Evolutionary conservation across 2,888 invertebrate species (phyloP), one percentile per base, ranked within the genome.

Genomic region (Acronicta alni): DNA sequence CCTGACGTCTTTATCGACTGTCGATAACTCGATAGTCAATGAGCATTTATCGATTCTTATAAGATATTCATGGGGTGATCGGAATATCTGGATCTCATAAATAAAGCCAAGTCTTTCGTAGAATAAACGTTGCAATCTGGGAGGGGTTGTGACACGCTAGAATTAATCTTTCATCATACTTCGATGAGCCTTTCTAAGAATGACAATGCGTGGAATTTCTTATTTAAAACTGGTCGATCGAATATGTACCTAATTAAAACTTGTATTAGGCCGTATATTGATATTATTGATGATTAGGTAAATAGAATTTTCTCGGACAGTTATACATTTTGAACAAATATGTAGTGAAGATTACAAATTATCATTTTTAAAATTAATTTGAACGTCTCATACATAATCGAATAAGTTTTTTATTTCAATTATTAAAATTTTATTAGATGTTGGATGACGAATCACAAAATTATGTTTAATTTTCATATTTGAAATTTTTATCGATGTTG

Each of bases 1-100:
- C 65, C 76, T 68, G 66, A 71, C 58, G 60, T 66, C 65, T 72
- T 59, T 57, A 63, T 75, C 72, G 61, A 68, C 57, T 64, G 66
- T 53, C 64, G 57, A 66, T 38, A 69, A 55, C 55, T 68, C 62
- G 23, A 74, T 68, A 69, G 56, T 67, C 78, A 71, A 76, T 75
- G 69, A 79, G 66, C 71, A 67, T 72, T 82, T 74, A 75, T 76
- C 77, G 75, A 72, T 76, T 58, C 64, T 67, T 67, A 67, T 77
- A 67, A 69, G 47, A 72, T 75, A 76, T 76, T 75, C 76, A 75
- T 75, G 44, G 64, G 64, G 76, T 72, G 75, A 64, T 69, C 64
- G 60, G 64, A 75, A 76, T 69, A 69, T 60, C 54, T 58, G 43
- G 38, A 47, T 57, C 46, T 39, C 46, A 74, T 66, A 71, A 64